phyloP scores from a whole-genome alignment of 2,888 invertebrate genomes.

The Spialia ferax region DNA sequence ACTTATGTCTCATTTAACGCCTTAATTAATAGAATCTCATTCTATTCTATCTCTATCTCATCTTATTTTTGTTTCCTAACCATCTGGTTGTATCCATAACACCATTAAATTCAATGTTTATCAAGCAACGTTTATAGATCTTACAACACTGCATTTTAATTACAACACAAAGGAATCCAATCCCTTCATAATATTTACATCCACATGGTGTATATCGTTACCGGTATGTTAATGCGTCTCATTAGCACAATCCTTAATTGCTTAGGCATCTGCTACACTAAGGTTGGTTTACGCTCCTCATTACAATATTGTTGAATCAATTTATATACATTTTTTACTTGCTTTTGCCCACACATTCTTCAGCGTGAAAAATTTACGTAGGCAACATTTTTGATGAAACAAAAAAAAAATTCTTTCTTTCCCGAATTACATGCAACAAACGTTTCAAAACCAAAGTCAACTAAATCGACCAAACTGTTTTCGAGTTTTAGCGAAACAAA shows the following conservation, averaged over 20 bases:
- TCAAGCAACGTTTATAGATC: background rate
- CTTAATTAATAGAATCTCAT: background rate
- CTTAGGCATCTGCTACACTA: slow-evolving; percentile 4
- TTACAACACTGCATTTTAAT: background rate
- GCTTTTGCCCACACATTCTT: no score
- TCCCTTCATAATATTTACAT: slow-evolving; percentile 6
- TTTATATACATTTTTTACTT: no score
- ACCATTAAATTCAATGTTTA: slow-evolving; percentile 2
- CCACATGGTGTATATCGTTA: slow-evolving; percentile 3
- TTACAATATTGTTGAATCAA: no score
- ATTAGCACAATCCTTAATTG: slow-evolving; percentile 11
- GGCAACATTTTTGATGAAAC: no score
- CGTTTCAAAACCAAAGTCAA: no score
- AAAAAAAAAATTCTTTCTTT: no score
- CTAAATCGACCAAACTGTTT: no score
- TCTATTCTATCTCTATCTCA: background rate
- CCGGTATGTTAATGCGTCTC: slow-evolving; percentile 9
- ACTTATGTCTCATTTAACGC: background rate
- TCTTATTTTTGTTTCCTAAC: background rate
- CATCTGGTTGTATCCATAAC: no score
- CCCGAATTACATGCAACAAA: no score
- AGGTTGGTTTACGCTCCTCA: background rate
- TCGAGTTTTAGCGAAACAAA: no score
- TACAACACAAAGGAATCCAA: slow-evolving; percentile 12
- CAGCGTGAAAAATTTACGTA: no score